These are phyloP conservation scores for Virgularia gustaviana DNA, from an alignment of 92 coral and sea anemone genomes.

Conservation along the genomic window DNA sequence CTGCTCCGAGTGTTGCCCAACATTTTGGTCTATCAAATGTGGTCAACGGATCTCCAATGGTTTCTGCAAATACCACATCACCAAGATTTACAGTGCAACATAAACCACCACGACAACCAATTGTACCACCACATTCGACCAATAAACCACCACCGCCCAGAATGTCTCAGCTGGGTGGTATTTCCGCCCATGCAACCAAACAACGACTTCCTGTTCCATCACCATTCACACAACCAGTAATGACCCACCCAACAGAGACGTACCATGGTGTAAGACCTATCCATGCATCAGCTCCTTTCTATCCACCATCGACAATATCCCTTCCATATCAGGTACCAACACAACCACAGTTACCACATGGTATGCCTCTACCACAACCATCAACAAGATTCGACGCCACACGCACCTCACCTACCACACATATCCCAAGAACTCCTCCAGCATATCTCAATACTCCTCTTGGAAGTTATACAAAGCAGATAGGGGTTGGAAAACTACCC, in stretches of 20 bases:
- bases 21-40: not conserved
- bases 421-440: not conserved
- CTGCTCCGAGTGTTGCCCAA: not conserved
- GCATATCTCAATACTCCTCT: not conserved
- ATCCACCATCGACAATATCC: not conserved
- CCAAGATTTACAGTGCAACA: not conserved
- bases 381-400: not conserved
- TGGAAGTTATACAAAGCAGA: too few species aligned
- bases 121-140: not conserved
- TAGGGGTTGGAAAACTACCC: too few species aligned
- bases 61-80: conserved; percentile 7
- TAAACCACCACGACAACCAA: not conserved
- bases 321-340: not conserved
- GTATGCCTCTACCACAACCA: not conserved
- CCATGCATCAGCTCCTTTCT: conserved; percentile 2
- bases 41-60: not conserved
- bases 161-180: too few species aligned
- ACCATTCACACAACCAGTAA: not conserved
- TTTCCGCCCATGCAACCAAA: not conserved
- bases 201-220: not conserved
- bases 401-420: not conserved
- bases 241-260: not conserved
- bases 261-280: not conserved
- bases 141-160: not conserved
- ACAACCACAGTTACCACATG: conserved; percentile 11